Conservation (phyloP, 2,888 invertebrate genomes). For the Barypeithes pellucidus region DNA sequence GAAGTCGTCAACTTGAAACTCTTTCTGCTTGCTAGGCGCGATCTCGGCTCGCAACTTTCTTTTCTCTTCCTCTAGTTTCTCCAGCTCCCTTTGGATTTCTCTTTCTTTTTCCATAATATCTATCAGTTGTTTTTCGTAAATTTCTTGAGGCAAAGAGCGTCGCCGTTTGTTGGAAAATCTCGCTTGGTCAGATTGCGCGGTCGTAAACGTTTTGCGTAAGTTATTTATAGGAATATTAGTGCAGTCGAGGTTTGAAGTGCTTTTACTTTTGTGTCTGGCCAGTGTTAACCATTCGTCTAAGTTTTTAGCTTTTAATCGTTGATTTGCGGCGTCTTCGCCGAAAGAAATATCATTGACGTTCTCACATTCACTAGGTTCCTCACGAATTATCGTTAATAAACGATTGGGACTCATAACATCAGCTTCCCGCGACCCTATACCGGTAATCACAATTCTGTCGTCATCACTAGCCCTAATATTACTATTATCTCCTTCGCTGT, state of each 20-base stretch:
- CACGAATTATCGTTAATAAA: slow-evolving; percentile 77
- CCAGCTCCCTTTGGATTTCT: slow-evolving; percentile 79
- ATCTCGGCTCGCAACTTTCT: slow-evolving; percentile 65
- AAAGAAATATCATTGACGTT: slow-evolving; percentile 53
- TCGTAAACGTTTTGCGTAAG: slow-evolving; percentile 49
- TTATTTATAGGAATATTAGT: slow-evolving; percentile 59
- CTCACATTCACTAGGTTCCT: slow-evolving; percentile 60
- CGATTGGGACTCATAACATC: slow-evolving; percentile 68
- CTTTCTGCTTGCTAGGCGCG: slow-evolving; percentile 66
- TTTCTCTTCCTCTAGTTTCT: slow-evolving; percentile 76
- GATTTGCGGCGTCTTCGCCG: slow-evolving; percentile 47
- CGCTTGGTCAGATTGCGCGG: slow-evolving; percentile 38
- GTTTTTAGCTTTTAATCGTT: slow-evolving; percentile 66
- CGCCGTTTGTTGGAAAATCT: slow-evolving; percentile 59
- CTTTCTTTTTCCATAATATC: slow-evolving; percentile 80
- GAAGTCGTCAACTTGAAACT: slow-evolving; percentile 71
- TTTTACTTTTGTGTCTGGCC: slow-evolving; percentile 67
- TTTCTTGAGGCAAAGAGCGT: slow-evolving; percentile 78
- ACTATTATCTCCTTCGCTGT: slow-evolving; percentile 57
- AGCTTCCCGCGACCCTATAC: slow-evolving; percentile 32
- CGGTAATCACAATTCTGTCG: slow-evolving; percentile 45
- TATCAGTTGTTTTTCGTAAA: slow-evolving; percentile 78
- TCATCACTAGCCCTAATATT: slow-evolving; percentile 30
- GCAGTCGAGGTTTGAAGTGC: slow-evolving; percentile 60
- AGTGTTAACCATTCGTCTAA: slow-evolving; percentile 73